Evolutionary conservation across 2,797 vertebrate genomes (phyloP), one percentile per base, ranked within the genome.

Genomic region (Danio jaintianensis): DNA sequence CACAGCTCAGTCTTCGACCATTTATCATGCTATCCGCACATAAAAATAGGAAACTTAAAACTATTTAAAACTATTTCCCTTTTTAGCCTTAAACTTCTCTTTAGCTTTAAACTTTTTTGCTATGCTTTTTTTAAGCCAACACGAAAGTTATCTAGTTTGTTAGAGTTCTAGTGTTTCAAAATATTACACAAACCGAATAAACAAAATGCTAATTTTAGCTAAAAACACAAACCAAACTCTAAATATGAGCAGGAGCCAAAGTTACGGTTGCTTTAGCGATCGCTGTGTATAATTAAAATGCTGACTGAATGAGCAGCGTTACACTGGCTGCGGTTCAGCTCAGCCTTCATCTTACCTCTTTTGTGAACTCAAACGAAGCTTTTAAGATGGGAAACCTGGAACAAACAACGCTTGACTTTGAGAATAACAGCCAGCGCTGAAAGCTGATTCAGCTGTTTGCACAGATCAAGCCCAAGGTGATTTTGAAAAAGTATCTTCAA

Each of bases 381-480:
- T 86, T 82, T 62, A 75, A 75, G 78, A 78, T 75, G 67, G 78
- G 55, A 83, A 75, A 55, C 58, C 67, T 68, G 71, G 43, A 83
- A 79, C 75, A 86, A 82, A 84, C 83, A 79, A 76, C 70, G 16
- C 70, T 78, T 82, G 78, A 80, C 80, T 83, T 84, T 82, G 83
- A 81, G 83, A 83, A 75, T 62, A 79, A 83, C 58, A 71, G 74
- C 29, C 50, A 59, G 59, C 13, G 64, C 40, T 74, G 67, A 76
- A 66, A 80, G 85, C 83, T 84, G 85, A 84, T 55, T 86, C 83
- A 82, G 85, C 82, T 78, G 82, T 74, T 83, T 84, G 66, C 74
- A 42, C 18, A 62, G 78, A 84, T 84, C 80, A 83, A 83, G 59
- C 81, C 42, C 85, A 86, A 86, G 85, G 85, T 86, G 85, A 84